Evolutionary conservation across 1,140 invertebrate species (phyloP), one percentile per base, ranked within the genome.

Genomic region (Meloidogyne hapla): DNA sequence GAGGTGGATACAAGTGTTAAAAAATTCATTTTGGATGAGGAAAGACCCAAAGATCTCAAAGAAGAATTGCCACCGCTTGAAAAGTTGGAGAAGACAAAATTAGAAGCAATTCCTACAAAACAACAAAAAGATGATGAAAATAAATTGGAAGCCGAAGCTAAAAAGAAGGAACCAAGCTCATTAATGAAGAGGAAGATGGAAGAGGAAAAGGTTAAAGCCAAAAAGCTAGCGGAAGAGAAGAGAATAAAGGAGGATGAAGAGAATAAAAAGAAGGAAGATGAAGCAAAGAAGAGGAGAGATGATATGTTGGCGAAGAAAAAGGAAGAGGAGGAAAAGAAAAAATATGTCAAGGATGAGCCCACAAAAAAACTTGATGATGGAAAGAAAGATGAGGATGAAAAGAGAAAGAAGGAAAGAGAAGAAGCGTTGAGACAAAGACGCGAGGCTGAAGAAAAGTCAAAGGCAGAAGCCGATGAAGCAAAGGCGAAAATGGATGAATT

Each of bases 131-230:
- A 10, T 18, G 25, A 38, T 10, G 28, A 38, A 38, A 2, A 8
- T 3, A 9, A 42, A 18, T 1, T 15, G 68, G 18, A 18, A 18
- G 8, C 18, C 1, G 61, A 48, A n/a, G 8, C 4, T 15, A 45
- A 26, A 18, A 28, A 18, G 1, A 69, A 70, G 3, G 69, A n/a
- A 56, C 23, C 45, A 6, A 45, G 6, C 6, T 9, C 18, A 13
- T 69, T 69, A 61, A 70, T 70, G 12, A 70, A 70, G 28, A 70
- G 9, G 9, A 70, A 21, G 13, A 48, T 70, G 40, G 23, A 70
- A 18, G 69, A 70, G 9, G 69, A 70, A 45, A 25, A 42, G 10
- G 69, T 45, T 45, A 70, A 45, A n/a, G 69, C 69, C 5, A 42
- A 9, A 21, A 70, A 70, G 18, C 8, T 45, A 12, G 69, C 40